These are phyloP conservation scores for Ramazzottius varieornatus DNA, from an alignment of 2,888 invertebrate genomes.

Conservation along the genomic window DNA sequence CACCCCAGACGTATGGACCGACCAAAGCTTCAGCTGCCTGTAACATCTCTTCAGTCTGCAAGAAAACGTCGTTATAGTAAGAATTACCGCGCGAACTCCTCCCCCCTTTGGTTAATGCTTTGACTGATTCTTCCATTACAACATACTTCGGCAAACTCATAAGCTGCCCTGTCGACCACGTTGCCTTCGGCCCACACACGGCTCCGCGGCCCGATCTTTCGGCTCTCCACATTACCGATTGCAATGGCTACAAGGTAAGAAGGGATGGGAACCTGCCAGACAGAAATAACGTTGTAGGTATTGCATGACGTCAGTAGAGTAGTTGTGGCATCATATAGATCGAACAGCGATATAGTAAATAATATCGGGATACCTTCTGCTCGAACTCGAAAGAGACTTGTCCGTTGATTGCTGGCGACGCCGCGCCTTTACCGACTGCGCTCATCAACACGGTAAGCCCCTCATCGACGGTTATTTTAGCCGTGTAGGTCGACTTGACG, in stretches of 20 bases:
- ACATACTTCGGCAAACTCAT: conserved; percentile 54
- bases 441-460: conserved; percentile 65
- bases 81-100: too few species aligned
- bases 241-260: conserved; percentile 38
- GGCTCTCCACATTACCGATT: conserved; percentile 43
- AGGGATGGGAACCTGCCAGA: conserved; percentile 9
- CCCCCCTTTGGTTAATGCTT: too few species aligned
- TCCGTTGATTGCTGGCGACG: conserved; percentile 21
- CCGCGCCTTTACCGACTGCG: conserved; percentile 35
- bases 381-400: conserved; percentile 31
- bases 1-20: conserved; percentile 65
- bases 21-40: conserved; percentile 52
- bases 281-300: too few species aligned
- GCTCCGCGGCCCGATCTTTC: conserved; percentile 47
- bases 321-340: too few species aligned
- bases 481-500: conserved; percentile 58
- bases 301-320: too few species aligned
- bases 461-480: conserved; percentile 42
- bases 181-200: conserved; percentile 70
- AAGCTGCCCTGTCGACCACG: conserved; percentile 49
- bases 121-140: too few species aligned
- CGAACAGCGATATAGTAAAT: too few species aligned
- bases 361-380: too few species aligned
- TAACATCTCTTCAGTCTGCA: conserved; percentile 46
- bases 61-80: too few species aligned